phyloP scores from a whole-genome alignment of 2,888 invertebrate species.

The Caenorhabditis angaria region DNA sequence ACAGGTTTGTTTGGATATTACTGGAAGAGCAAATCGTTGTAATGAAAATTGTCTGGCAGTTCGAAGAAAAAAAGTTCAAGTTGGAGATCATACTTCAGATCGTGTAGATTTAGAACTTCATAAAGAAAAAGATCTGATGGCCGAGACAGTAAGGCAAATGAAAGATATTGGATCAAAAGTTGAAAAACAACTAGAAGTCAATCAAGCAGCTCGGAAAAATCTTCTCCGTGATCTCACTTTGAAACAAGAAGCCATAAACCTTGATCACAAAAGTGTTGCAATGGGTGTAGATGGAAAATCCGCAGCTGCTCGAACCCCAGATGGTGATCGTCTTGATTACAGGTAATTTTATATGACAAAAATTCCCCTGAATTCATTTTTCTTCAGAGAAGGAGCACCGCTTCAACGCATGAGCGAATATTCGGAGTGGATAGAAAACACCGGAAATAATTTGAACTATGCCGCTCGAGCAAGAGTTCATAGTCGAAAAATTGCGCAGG shows the following conservation, averaged over 20 bases:
- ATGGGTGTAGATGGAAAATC: constrained; percentile 50
- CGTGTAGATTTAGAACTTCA: constrained; percentile 62
- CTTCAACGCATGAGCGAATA: constrained; percentile 68
- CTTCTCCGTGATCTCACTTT: constrained; percentile 63
- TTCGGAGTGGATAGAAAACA: constrained; percentile 69
- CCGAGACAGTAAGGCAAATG: constrained; percentile 59
- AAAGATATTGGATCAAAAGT: constrained; percentile 60
- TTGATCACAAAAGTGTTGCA: constrained; percentile 58
- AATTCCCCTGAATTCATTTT: too few species aligned
- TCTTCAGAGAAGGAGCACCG: constrained; percentile 61
- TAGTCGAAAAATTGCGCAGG: constrained; percentile 65
- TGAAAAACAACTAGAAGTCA: constrained; percentile 63
- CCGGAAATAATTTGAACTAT: constrained; percentile 65
- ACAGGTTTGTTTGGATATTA: constrained; percentile 57
- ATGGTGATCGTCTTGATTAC: constrained; percentile 56
- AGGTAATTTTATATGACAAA: constrained; percentile 29
- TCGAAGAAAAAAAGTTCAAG: constrained; percentile 65
- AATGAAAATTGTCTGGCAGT: constrained; percentile 65
- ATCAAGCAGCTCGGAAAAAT: constrained; percentile 60
- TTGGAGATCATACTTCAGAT: constrained; percentile 60
- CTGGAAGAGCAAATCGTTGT: constrained; percentile 48
- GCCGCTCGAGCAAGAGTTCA: constrained; percentile 60
- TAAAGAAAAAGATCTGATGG: constrained; percentile 64
- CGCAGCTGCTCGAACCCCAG: constrained; percentile 46
- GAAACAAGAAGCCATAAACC: constrained; percentile 66